phyloP scores from a whole-genome alignment of 1,140 invertebrate genomes.

The Lasaia peninsularis region DNA sequence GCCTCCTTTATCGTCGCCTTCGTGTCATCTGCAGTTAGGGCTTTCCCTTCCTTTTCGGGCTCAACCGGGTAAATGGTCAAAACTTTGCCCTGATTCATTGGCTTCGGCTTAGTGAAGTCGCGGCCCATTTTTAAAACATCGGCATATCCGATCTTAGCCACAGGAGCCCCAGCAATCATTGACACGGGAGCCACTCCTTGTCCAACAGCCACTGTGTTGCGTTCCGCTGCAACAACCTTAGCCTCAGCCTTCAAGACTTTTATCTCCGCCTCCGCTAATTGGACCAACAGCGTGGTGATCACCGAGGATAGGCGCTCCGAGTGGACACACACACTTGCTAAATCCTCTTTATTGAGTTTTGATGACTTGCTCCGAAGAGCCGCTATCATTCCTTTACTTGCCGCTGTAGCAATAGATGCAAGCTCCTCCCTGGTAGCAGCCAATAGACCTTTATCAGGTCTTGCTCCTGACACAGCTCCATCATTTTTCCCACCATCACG shows the following conservation, averaged over 20 bases:
- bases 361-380: too few species aligned
- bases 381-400: too few species aligned
- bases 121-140: background rate
- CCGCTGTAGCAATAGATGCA: too few species aligned
- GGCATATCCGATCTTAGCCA: too few species aligned
- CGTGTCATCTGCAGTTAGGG: background rate
- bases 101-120: background rate
- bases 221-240: background rate
- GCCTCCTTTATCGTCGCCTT: background rate
- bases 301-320: background rate
- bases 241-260: background rate
- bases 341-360: too few species aligned
- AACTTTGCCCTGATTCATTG: background rate
- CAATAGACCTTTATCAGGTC: too few species aligned
- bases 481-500: background rate
- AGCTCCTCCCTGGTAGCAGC: background rate
- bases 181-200: too few species aligned
- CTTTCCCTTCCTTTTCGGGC: background rate
- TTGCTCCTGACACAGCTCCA: background rate
- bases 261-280: background rate
- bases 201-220: too few species aligned
- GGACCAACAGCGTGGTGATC: background rate
- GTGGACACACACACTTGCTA: background rate
- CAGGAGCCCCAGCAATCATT: background rate
- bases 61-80: background rate